Evolutionary conservation across 35 echinoderm and acorn worm species (phyloP), one percentile per base, ranked within the genome.

Genomic region (Ophioderma brevispina): DNA sequence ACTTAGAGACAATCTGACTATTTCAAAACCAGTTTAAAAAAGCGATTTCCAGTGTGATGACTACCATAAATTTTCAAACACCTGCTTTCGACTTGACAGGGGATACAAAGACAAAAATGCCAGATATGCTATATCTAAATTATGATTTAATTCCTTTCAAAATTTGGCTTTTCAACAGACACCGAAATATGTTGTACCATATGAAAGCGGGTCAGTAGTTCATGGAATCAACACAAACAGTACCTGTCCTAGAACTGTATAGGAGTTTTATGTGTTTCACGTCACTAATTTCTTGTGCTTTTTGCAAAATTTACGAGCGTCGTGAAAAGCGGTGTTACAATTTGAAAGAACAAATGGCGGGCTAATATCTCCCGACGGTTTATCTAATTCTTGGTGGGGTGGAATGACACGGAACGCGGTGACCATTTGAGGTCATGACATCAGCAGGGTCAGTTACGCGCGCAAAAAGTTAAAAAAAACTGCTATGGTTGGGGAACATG

Each of bases 331-430:
- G 59, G 15, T 70, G n/a, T n/a, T n/a, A n/a, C n/a, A n/a, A n/a
- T n/a, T n/a, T n/a, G 59, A 70, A 70, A 30, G 59, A 25, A 70
- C 59, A 70, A 70, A 70, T 70, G 59, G 23, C 5, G 15, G 10
- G 59, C 59, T 70, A 70, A 70, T 70, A 70, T 70, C 59, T 70
- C 59, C 59, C 59, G 17, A 70, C 59, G 59, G 59, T 70, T 8
- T 70, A 18, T 15, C n/a, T 15, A 70, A 15, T 70, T 25, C n/a
- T 70, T 8, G 28, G 59, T 30, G 17, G 59, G 28, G 59, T 30
- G 17, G 59, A 70, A 70, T 70, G 59, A 70, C 59, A 25, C 17
- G 59, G 59, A 25, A 70, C 59, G 59, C 10, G 59, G 59, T 70
- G 59, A 70, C 59, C 59, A 15, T 70, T 70, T 70, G n/a, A 70